Percentiles rank a stretch among this genome's conserved stretches.
phyloP scores from a whole-genome alignment of 2,797 vertebrate species.

The Hemitrygon akajei region DNA sequence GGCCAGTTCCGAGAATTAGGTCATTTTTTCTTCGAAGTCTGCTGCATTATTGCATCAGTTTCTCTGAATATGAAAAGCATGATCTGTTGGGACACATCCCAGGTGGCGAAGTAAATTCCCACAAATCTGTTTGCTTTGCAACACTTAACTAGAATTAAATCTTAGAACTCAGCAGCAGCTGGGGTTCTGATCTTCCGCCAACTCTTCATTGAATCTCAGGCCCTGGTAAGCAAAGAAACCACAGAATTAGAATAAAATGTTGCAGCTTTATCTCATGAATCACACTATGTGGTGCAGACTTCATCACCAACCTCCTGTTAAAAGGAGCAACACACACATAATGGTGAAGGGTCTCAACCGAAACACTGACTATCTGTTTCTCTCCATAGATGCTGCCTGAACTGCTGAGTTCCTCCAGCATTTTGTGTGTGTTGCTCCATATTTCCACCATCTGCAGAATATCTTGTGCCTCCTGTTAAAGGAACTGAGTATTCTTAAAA shows the following conservation, averaged over 20 bases:
- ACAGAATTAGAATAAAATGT: neutral
- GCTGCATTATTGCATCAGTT: neutral
- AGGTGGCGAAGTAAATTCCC: neutral
- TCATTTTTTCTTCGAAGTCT: neutral
- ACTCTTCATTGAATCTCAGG: neutral
- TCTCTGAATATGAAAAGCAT: neutral
- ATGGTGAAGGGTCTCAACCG: too few species aligned
- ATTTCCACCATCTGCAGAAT: too few species aligned
- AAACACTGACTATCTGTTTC: too few species aligned
- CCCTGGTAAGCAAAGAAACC: neutral
- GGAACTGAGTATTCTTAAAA: neutral
- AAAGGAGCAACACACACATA: neutral
- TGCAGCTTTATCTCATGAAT: neutral
- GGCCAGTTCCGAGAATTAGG: neutral
- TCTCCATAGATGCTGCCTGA: too few species aligned
- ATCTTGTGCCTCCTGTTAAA: neutral
- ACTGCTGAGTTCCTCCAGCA: too few species aligned
- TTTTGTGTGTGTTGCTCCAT: too few species aligned
- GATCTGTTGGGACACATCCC: neutral
- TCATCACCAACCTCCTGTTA: neutral
- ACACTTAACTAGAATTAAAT: slow-evolving; percentile 19
- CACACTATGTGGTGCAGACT: neutral
- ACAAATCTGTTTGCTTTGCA: neutral
- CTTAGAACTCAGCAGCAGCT: neutral
- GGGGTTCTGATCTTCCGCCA: neutral